phyloP scores from a whole-genome alignment of 1,140 invertebrate genomes.

The Berghia stephanieae region DNA sequence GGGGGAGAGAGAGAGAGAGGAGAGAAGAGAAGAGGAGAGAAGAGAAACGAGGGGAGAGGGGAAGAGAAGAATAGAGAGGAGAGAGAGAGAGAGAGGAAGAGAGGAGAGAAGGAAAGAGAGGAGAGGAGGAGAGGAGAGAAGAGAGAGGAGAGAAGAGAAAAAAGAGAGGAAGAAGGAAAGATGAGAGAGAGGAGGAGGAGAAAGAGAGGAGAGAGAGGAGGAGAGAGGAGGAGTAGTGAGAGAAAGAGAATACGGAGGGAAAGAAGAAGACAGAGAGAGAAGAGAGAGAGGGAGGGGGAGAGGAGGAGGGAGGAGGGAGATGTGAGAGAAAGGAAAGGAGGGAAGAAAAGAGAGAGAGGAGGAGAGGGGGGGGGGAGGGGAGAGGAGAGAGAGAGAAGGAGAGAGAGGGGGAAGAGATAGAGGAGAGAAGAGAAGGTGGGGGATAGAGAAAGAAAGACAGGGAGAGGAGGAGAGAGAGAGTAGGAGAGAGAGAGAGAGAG shows the following conservation, averaged over 20 bases:
- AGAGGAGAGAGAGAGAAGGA: no score
- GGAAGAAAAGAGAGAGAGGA: not conserved
- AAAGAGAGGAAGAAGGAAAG: not conserved
- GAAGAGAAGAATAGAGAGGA: not conserved
- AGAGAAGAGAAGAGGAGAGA: not conserved
- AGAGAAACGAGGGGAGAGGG: slow-evolving; percentile 1
- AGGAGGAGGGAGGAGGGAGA: not conserved
- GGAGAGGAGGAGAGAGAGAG: not conserved
- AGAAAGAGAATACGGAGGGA: slow-evolving; percentile 4
- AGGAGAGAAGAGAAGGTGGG: not conserved
- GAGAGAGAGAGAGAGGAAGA: not conserved
- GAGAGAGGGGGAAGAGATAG: not conserved
- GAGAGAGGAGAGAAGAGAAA: not conserved
- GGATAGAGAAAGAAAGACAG: not conserved
- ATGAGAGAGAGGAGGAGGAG: not conserved
- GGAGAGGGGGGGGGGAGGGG: not conserved
- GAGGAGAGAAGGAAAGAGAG: slow-evolving; percentile 18
- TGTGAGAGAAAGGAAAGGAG: not conserved
- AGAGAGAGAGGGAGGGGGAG: slow-evolving; percentile 18
- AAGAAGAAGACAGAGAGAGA: not conserved
- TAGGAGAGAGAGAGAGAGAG: not conserved
- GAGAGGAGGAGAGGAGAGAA: not conserved
- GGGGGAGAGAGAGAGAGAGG: not conserved
- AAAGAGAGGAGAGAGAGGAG: not conserved
- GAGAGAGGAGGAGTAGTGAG: not conserved